Evolutionary conservation across 2,888 invertebrate genomes (phyloP).

Genomic region (Horisme vitalbata): DNA sequence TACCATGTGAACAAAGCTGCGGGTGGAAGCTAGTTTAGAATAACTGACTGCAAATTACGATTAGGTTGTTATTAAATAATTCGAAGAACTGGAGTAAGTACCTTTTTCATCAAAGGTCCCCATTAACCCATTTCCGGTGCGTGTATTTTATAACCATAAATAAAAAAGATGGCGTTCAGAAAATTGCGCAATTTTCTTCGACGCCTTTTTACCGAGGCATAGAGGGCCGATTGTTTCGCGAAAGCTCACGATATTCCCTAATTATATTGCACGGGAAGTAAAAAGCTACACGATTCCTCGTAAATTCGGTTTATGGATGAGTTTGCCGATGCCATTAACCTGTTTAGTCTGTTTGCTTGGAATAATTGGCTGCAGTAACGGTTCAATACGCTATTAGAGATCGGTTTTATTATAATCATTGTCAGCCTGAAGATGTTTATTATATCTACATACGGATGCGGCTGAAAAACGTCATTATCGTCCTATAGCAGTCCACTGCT

Average conservation of each 20-base stretch:
- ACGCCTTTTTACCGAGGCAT: not conserved
- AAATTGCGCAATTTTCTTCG: constrained; percentile 11
- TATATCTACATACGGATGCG: no score
- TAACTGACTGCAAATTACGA: no score
- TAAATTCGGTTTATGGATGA: constrained; percentile 24
- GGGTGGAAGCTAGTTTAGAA: no score
- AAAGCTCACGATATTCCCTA: constrained; percentile 14
- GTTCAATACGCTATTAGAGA: not conserved
- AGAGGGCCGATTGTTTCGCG: constrained; percentile 2
- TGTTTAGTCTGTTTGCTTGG: constrained; percentile 4
- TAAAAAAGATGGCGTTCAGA: not conserved
- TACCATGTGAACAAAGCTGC: no score
- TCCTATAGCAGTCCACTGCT: no score
- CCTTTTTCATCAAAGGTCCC: constrained; percentile 12
- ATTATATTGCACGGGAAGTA: constrained; percentile 26
- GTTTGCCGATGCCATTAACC: not conserved
- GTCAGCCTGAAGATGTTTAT: no score
- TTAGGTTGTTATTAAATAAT: no score
- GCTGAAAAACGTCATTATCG: no score
- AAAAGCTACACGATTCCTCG: constrained; percentile 22
- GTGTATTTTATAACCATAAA: constrained; percentile 15
- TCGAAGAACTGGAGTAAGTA: no score
- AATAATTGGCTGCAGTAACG: no score
- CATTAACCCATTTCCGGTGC: constrained; percentile 15
- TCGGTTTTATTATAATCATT: not conserved